phyloP scores from a whole-genome alignment of 1,140 invertebrate species.

The Lepidurus apus region DNA sequence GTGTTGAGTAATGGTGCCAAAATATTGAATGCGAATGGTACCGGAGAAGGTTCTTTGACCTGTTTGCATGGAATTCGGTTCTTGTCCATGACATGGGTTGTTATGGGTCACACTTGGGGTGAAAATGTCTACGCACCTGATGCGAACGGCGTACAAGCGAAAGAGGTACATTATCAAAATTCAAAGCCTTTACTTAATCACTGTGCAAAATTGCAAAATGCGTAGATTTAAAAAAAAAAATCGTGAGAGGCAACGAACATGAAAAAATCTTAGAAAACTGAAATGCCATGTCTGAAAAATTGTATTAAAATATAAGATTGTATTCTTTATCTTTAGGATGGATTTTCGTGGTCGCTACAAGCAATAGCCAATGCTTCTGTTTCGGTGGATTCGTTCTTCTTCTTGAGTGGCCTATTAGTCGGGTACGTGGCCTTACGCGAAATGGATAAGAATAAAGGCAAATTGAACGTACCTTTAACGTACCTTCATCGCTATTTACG shows the following conservation, averaged over 20 bases:
- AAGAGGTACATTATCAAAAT: background rate
- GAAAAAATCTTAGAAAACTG: background rate
- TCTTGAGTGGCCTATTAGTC: conserved; percentile 26
- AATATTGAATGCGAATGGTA: conserved; percentile 41
- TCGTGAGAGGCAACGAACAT: background rate
- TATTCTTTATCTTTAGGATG: background rate
- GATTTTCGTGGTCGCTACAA: conserved; percentile 16
- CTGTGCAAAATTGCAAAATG: no score
- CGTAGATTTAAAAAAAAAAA: no score
- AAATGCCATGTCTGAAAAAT: background rate
- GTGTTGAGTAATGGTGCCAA: conserved; percentile 44
- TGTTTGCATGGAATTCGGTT: conserved; percentile 77
- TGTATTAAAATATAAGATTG: background rate
- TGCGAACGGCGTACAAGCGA: background rate
- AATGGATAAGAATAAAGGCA: conserved; percentile 29
- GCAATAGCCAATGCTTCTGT: background rate
- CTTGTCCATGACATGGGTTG: conserved; percentile 82
- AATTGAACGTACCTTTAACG: conserved; percentile 34
- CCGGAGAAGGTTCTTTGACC: conserved; percentile 65
- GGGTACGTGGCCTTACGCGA: conserved; percentile 11
- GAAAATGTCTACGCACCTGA: background rate
- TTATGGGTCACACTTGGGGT: conserved; percentile 82
- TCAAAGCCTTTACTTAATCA: no score
- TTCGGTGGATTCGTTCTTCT: conserved; percentile 20
- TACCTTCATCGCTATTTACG: conserved; percentile 36